A percentile compares a stretch with the other conserved stretches of the same genome.
Conservation (phyloP, 2,113 vertebrate species). For the Hippocampus guttulatus region DNA sequence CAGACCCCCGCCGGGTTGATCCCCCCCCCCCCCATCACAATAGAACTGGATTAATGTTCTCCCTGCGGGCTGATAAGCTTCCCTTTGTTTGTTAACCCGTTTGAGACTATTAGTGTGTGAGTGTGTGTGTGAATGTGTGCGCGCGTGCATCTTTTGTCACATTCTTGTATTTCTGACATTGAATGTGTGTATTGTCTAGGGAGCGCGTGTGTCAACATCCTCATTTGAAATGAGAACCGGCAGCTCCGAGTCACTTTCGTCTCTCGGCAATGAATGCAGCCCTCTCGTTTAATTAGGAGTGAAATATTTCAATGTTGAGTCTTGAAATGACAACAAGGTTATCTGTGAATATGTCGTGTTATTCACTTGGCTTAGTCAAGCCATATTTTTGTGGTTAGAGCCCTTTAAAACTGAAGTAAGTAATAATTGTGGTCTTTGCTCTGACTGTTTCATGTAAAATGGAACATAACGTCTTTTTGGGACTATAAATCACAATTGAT, state of each 20-base stretch:
- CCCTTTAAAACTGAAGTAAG: background rate
- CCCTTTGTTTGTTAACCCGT: constrained; percentile 43
- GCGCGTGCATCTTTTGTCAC: background rate
- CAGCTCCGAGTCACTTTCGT: constrained; percentile 27
- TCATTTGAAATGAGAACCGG: constrained; percentile 13
- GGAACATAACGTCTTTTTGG: no score
- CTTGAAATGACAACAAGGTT: background rate
- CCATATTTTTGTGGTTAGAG: background rate
- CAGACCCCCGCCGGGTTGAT: constrained; percentile 34
- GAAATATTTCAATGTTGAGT: background rate
- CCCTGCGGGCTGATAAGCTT: constrained; percentile 53
- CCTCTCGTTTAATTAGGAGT: background rate
- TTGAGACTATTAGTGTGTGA: constrained; percentile 10
- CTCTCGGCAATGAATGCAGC: constrained; percentile 30
- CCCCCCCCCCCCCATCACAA: constrained; percentile 42
- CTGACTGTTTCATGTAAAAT: background rate
- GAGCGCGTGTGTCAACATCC: constrained; percentile 17
- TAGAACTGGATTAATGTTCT: constrained; percentile 58
- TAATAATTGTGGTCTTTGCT: background rate
- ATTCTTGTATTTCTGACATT: constrained; percentile 14
- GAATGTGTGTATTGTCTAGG: constrained; percentile 5
- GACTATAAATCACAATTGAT: no score
- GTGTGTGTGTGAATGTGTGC: background rate
- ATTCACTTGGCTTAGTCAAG: background rate
- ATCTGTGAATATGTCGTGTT: background rate